Evolutionary conservation across 64 coral and sea anemone species (phyloP), one percentile per base, ranked within the genome.

Genomic region (Dendrophyllia cribrosa): DNA sequence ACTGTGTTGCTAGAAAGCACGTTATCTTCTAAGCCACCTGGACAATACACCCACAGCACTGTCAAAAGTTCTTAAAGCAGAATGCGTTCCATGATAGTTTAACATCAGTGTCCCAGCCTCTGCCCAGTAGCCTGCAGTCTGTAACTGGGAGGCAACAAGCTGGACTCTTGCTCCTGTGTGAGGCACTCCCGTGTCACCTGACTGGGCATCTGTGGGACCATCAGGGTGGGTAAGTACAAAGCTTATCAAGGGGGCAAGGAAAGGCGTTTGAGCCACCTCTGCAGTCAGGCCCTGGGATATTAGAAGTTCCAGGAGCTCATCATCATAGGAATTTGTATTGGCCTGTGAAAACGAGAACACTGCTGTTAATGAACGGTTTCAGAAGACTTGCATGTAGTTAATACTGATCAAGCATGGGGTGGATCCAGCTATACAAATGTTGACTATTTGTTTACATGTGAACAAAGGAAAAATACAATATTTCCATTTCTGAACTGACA

Each of bases 241-340:
- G 75, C 77, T 82, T 1, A 99, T 77, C 9, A 96, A 76, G n/a
- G 91, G 53, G 5, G 78, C 94, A 6, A 99, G 91, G 56, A 88
- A 99, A 4, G 88, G 60, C 15, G 97, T 99, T 49, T 86, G 55
- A 1, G 94, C 94, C 0, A 94, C 88, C 52, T 94, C 68, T 24
- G 77, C 76, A 22, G 77, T 89, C 3, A 99, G 85, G 51, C 90
- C 90, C 7, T 20, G 75, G 34, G 58, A 83, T 48, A 93, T 44
- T 24, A 96, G 24, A 79, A 88, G 75, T 49, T 93, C 91, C 48
- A 99, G 72, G 6, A 99, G 77, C 82, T 99, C 94, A 19, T 96
- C 88, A 66, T 99, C 97, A 90, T 91, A 99, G 5, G 87, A 94
- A 43, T 85, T 89, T 85, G 83, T 52, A 34, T 59, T 55, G 51